A percentile compares a stretch with the other conserved stretches of the same genome.
Conservation (phyloP, 1,140 invertebrate genomes). For the Lepidostoma basale region DNA sequence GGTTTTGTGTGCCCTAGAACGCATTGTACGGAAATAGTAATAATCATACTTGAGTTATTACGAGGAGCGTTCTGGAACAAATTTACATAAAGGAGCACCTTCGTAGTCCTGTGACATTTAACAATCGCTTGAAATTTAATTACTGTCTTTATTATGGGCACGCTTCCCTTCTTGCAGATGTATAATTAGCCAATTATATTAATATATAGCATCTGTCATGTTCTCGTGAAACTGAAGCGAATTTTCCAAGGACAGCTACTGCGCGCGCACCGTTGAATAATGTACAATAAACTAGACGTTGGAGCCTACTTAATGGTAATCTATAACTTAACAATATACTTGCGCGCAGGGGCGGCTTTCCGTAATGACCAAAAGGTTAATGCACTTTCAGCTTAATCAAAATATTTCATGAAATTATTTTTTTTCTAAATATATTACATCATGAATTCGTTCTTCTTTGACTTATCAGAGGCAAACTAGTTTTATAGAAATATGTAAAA, state of each 20-base stretch:
- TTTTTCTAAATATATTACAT: not conserved
- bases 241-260: conserved; percentile 42
- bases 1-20: no score
- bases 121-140: conserved; percentile 24
- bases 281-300: not conserved
- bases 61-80: not conserved
- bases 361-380: not conserved
- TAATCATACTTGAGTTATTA: not conserved
- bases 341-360: not conserved
- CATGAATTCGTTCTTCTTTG: no score
- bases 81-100: conserved; percentile 17
- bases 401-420: not conserved
- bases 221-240: conserved; percentile 15
- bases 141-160: conserved; percentile 8
- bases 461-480: no score
- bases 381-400: not conserved
- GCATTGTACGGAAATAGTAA: no score
- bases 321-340: not conserved
- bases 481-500: no score
- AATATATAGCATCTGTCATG: conserved; percentile 39
- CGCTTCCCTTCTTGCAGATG: conserved; percentile 21
- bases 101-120: conserved; percentile 35
- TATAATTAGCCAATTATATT: conserved; percentile 34
- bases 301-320: no score
- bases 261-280: not conserved